A percentile compares a stretch with the other conserved stretches of the same genome.
Conservation (phyloP, 2,888 invertebrate genomes). For the Phengaris arion region DNA sequence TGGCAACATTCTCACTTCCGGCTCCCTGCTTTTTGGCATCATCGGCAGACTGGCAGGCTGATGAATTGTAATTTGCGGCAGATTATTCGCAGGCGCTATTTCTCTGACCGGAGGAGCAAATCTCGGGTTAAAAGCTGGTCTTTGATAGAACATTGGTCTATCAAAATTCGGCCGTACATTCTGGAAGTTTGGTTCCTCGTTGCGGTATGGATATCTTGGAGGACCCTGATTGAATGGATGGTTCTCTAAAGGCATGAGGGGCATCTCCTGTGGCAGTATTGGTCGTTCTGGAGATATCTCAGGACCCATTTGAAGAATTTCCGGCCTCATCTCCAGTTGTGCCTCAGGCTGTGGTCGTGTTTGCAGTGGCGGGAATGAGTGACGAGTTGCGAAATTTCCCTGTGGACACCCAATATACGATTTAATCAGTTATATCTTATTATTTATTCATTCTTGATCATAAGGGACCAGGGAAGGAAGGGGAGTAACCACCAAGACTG, state of each 20-base stretch:
- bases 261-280: slow-evolving; percentile 38
- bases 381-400: slow-evolving; percentile 59
- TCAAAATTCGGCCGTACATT: slow-evolving; percentile 50
- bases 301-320: slow-evolving; percentile 39
- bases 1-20: slow-evolving; percentile 68
- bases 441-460: too few relatives aligned
- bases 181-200: slow-evolving; percentile 42
- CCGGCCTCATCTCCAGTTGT: slow-evolving; percentile 36
- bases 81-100: slow-evolving; percentile 50
- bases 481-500: too few relatives aligned
- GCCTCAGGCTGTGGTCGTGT: slow-evolving; percentile 38
- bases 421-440: too few relatives aligned
- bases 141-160: slow-evolving; percentile 51
- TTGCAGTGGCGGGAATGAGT: slow-evolving; percentile 55
- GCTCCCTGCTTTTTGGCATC: slow-evolving; percentile 50
- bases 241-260: slow-evolving; percentile 39
- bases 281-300: slow-evolving; percentile 41
- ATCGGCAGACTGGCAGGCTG: slow-evolving; percentile 43
- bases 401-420: slow-evolving; percentile 42
- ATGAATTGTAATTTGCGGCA: slow-evolving; percentile 64
- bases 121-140: slow-evolving; percentile 45
- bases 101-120: slow-evolving; percentile 53
- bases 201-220: slow-evolving; percentile 47
- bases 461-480: too few relatives aligned
- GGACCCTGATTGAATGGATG: slow-evolving; percentile 37